phyloP scores from a whole-genome alignment of 2,888 invertebrate genomes.

The Perdita meconis region DNA sequence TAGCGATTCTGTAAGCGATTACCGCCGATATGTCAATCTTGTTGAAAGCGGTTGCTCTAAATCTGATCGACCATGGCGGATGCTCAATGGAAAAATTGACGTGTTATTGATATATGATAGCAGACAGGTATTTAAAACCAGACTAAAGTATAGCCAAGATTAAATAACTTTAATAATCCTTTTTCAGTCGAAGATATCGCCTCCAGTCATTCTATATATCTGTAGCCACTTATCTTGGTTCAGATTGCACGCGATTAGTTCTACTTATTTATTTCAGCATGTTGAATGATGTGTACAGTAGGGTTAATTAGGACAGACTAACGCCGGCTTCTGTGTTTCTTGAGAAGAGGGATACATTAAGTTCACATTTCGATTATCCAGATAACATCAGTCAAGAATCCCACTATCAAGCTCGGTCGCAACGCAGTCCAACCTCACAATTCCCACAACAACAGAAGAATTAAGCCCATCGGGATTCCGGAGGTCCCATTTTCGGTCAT shows the following conservation, averaged over 20 bases:
- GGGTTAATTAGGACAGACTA: no score
- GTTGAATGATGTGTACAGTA: no score
- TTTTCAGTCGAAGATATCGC: background rate
- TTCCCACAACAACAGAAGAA: background rate
- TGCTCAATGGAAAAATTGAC: constrained; percentile 53
- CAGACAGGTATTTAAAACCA: constrained; percentile 8
- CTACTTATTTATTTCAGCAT: no score
- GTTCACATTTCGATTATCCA: no score
- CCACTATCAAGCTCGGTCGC: background rate
- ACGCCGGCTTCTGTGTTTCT: no score
- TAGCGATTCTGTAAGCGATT: constrained; percentile 39
- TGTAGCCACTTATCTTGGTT: background rate
- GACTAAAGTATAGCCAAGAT: background rate
- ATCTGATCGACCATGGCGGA: constrained; percentile 10
- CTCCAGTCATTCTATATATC: background rate
- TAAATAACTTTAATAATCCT: background rate
- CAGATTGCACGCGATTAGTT: background rate
- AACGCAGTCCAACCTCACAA: background rate
- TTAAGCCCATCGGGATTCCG: background rate
- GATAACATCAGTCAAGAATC: background rate
- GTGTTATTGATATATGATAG: constrained; percentile 10
- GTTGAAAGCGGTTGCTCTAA: constrained; percentile 36
- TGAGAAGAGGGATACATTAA: no score
- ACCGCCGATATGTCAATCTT: constrained; percentile 59
- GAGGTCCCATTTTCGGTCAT: background rate